Evolutionary conservation across 2,888 invertebrate genomes (phyloP).

Genomic region (Linyphia triangularis): DNA sequence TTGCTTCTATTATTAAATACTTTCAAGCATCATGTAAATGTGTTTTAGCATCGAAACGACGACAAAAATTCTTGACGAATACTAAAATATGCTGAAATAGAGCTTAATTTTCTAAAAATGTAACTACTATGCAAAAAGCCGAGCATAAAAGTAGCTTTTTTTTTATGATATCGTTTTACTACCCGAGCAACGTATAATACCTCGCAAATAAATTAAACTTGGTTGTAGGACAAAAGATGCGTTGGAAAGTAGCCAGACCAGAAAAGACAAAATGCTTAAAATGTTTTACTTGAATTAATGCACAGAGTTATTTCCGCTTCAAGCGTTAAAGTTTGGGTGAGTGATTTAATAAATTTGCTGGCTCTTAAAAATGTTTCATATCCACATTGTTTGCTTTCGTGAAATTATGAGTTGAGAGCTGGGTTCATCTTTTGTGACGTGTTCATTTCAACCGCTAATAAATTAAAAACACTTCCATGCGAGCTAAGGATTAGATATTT

Average conservation of each 20-base stretch:
- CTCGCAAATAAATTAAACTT: slow-evolving; percentile 37
- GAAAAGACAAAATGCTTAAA: slow-evolving; percentile 44
- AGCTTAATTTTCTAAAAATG: slow-evolving; percentile 45
- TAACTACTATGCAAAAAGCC: slow-evolving; percentile 32
- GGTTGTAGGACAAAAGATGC: slow-evolving; percentile 16
- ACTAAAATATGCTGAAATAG: slow-evolving; percentile 29
- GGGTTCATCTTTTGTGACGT: slow-evolving; percentile 7
- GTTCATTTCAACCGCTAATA: slow-evolving; percentile 32
- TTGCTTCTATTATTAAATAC: slow-evolving; percentile 22
- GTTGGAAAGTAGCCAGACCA: slow-evolving; percentile 35
- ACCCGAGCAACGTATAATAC: neutral
- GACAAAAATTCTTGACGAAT: slow-evolving; percentile 21
- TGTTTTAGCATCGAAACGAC: slow-evolving; percentile 10
- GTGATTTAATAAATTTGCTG: slow-evolving; percentile 52
- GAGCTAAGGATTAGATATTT: too few species aligned
- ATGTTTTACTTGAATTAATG: slow-evolving; percentile 55
- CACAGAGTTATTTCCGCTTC: slow-evolving; percentile 29
- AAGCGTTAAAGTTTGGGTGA: slow-evolving; percentile 1
- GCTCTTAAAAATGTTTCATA: slow-evolving; percentile 40
- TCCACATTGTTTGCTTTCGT: slow-evolving; percentile 27
- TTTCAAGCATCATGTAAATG: slow-evolving; percentile 29
- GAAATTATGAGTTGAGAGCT: neutral
- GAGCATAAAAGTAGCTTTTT: slow-evolving; percentile 35
- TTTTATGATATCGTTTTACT: slow-evolving; percentile 37
- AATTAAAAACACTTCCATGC: too few species aligned